These are phyloP conservation scores for Alauda arvensis DNA, from an alignment of 2,797 vertebrate genomes.

Conservation along the genomic window DNA sequence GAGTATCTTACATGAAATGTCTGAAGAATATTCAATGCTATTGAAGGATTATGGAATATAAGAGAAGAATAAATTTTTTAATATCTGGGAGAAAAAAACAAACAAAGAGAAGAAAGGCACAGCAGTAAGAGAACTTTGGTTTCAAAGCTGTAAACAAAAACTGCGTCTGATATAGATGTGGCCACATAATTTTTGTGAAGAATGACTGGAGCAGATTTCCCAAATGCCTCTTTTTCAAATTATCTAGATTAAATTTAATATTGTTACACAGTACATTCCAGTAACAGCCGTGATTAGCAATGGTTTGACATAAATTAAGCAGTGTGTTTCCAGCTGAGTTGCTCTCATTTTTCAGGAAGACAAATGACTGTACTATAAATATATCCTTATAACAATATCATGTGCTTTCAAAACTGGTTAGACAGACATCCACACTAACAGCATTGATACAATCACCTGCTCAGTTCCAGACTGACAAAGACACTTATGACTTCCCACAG, in stretches of 20 bases:
- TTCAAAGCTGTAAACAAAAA: not conserved
- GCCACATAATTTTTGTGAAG: not conserved
- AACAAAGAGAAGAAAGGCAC: not conserved
- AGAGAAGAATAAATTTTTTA: not conserved
- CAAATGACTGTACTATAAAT: not conserved
- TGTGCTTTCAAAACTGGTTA: not conserved
- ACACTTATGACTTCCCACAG: not conserved
- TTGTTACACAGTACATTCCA: not conserved
- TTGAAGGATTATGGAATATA: not conserved
- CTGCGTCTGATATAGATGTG: not conserved
- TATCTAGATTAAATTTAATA: conserved; percentile 19
- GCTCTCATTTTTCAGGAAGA: not conserved
- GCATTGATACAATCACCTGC: not conserved
- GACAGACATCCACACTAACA: not conserved
- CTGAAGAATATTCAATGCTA: not conserved
- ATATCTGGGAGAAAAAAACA: not conserved
- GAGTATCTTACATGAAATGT: not conserved
- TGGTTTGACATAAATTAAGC: conserved; percentile 9
- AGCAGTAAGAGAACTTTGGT: not conserved
- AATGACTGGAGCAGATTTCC: not conserved
- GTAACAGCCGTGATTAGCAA: not conserved
- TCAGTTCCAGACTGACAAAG: not conserved
- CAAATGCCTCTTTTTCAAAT: conserved; percentile 11
- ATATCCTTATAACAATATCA: not conserved
- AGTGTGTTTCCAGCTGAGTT: not conserved